Evolutionary conservation across 2,888 invertebrate genomes (phyloP), one percentile per base, ranked within the genome.

Genomic region (Ennomos quercinarius): DNA sequence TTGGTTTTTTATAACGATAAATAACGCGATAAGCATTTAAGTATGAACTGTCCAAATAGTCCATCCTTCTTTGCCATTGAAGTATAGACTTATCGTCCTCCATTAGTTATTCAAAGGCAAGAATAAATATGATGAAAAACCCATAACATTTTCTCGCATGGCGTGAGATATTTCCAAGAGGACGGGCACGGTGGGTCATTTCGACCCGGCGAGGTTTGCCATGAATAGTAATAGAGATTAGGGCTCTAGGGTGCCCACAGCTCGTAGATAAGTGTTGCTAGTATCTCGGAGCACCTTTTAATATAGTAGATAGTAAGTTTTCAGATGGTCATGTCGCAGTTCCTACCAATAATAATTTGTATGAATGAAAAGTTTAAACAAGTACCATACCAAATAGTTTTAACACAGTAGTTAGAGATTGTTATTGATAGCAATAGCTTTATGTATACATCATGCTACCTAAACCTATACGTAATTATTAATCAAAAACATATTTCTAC

Each of bases 191-290:
- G 68, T 27, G 77, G 83, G 79, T 78, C 83, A 81, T 78, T 80
- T 73, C 73, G 78, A 74, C 74, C 77, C 79, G 74, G 73, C 81
- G 83, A 83, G 85, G 82, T 74, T 67, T 72, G 75, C 81, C 76
- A 91, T 91, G 91, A 91, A 91, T 92, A 91, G 88, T 89, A 90
- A 91, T 89, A 76, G 85, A 83, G 84, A 83, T 80, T 76, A 78
- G 76, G 77, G 51, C 65, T 60, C 64, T 54, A 65, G 68, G 58
- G 62, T 61, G 49, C 48, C 43, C 51, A 11, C 37, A 39, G 45
- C 53, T 45, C 50, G 57, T 51, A 57, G 47, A 48, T 46, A 47
- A 52, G 46, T 56, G 51, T 51, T 61, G 55, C 50, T 39, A 49
- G 37, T 40, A 27, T 37, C 10, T 27, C 6, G 43, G 27, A 27